Conservation (phyloP, 2,797 vertebrate species). For the Ptychobarbus kaznakovi region DNA sequence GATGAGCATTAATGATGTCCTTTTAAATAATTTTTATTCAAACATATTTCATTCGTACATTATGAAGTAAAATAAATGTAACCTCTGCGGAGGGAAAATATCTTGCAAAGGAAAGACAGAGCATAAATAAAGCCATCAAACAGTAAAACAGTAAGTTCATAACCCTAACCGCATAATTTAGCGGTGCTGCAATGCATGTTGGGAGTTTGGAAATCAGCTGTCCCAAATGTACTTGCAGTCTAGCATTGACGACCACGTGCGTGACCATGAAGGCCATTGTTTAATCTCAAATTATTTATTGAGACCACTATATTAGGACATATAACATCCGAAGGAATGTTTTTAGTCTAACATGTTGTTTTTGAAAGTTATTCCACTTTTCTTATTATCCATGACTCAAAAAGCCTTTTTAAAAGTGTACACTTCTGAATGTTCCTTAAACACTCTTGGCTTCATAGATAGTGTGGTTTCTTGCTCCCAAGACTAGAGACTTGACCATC, state of each 20-base stretch:
- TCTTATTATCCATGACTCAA: background rate
- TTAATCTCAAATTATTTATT: background rate
- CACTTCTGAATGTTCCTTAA: slow-evolving; percentile 21
- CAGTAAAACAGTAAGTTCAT: background rate
- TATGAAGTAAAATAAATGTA: background rate
- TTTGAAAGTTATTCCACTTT: background rate
- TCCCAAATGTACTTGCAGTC: background rate
- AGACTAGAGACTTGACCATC: background rate
- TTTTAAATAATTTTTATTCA: background rate
- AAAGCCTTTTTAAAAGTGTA: background rate
- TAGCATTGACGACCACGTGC: background rate
- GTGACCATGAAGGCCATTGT: background rate
- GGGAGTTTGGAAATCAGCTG: background rate
- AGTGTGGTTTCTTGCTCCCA: slow-evolving; percentile 51
- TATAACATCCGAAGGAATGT: background rate
- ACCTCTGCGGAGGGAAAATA: background rate
- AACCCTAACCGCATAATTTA: background rate
- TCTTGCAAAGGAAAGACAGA: background rate
- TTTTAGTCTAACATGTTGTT: background rate
- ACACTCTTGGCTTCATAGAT: background rate
- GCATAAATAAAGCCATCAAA: background rate
- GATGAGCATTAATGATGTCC: background rate
- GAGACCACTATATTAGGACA: background rate
- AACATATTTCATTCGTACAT: background rate
- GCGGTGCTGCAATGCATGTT: background rate